Percentiles rank a stretch among this genome's conserved stretches.
phyloP scores from a whole-genome alignment of 2,113 vertebrate genomes.

The Cyprinodon variegatus region DNA sequence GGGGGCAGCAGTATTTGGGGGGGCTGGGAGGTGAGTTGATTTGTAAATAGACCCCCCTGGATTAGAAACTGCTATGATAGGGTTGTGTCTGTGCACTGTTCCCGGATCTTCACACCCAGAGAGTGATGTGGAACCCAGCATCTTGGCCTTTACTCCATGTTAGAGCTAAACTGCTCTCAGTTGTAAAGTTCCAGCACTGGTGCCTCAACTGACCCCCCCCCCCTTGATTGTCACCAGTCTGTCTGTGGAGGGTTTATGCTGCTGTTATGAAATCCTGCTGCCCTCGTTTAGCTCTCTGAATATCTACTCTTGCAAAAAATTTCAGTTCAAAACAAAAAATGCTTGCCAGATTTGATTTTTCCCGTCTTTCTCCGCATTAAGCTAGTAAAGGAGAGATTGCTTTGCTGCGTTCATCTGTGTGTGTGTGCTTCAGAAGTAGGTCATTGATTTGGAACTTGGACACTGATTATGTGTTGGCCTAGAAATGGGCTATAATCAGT shows the following conservation, averaged over 20 bases:
- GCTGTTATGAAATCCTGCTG: constrained; percentile 54
- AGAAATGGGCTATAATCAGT: constrained; percentile 79
- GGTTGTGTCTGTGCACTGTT: constrained; percentile 42
- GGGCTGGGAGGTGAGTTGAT: background rate
- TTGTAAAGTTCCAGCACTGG: constrained; percentile 40
- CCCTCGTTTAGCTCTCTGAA: constrained; percentile 46
- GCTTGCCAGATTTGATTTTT: constrained; percentile 44
- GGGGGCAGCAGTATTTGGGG: constrained; percentile 1
- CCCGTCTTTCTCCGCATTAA: constrained; percentile 43
- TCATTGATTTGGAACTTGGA: constrained; percentile 82
- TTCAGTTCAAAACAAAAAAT: constrained; percentile 61
- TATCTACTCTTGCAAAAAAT: constrained; percentile 31
- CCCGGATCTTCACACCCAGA: constrained; percentile 51
- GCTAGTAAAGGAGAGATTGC: constrained; percentile 62
- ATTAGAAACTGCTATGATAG: constrained; percentile 55
- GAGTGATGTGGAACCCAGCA: constrained; percentile 40
- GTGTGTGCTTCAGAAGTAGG: constrained; percentile 71
- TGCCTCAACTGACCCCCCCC: constrained; percentile 38
- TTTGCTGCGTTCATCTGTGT: constrained; percentile 53
- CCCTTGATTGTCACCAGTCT: constrained; percentile 39
- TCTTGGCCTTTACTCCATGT: constrained; percentile 62
- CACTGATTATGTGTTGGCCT: constrained; percentile 79
- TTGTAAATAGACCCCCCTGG: constrained; percentile 71
- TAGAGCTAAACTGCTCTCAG: constrained; percentile 56
- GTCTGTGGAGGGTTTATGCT: constrained; percentile 28